Percentiles rank a stretch among this genome's conserved stretches.
Evolutionary conservation across 2,113 vertebrate genomes (phyloP).

Genomic region (Hippocampus mohnikei): DNA sequence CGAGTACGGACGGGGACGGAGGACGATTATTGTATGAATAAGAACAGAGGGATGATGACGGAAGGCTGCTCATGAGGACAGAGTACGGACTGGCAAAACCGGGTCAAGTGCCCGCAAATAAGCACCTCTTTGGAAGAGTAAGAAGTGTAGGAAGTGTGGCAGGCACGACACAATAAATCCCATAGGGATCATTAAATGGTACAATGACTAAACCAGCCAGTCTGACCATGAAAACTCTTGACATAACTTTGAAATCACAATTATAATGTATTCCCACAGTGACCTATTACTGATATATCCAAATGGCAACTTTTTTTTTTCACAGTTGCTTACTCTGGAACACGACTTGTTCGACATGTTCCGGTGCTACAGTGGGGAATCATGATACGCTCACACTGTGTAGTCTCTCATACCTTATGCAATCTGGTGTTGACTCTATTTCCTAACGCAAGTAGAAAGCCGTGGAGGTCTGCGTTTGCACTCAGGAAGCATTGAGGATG

Average conservation of each 20-base stretch:
- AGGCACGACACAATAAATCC: slow-evolving; percentile 26
- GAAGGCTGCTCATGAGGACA: too few species aligned
- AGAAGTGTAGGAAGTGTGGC: background rate
- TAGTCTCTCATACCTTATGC: background rate
- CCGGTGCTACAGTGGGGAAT: background rate
- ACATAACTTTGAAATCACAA: background rate
- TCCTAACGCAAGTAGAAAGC: background rate
- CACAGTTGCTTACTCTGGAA: background rate
- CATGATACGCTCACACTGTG: background rate
- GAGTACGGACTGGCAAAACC: too few species aligned
- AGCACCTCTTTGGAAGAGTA: slow-evolving; percentile 17
- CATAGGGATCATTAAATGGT: slow-evolving; percentile 16
- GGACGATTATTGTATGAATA: too few species aligned
- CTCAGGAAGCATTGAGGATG: slow-evolving; percentile 8
- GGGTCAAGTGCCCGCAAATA: too few species aligned
- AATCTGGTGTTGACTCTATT: background rate
- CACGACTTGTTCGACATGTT: background rate
- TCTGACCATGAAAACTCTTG: background rate
- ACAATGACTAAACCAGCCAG: slow-evolving; percentile 5
- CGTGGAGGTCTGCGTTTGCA: background rate
- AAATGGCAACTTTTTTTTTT: background rate
- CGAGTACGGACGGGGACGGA: too few species aligned
- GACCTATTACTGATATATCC: background rate
- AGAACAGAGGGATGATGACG: too few species aligned
- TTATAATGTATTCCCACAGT: background rate